Base-by-base conservation (phyloP, 2,113 vertebrate genomes). In the Gracilinanus agilis region DNA sequence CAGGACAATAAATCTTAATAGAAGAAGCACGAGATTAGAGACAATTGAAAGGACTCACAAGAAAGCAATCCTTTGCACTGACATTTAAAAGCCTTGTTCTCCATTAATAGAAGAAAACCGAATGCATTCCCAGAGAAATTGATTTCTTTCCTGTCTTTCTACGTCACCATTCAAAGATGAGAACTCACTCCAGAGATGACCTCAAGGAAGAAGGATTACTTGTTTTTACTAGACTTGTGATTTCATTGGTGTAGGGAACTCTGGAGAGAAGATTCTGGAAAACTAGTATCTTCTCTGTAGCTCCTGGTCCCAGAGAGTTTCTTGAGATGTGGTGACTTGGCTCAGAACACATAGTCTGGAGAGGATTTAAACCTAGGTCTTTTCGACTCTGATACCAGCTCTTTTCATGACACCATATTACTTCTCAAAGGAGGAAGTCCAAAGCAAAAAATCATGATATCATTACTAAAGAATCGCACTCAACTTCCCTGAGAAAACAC, bases 151-250 rank as follows among this genome's bases (percentile, higher is more conserved):
- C 49, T 44, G 54, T 9, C 88, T 54, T 91, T 92, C 89, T 53
- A 90, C 93, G 88, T 53, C 83, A 54, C 24, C 67, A 27, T 53
- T 94, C 61, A 94, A 92, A 94, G 0, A 92, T 49, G 25, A 91
- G 58, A 44, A 44, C 19, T 25, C 61, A 13, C 92, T 91, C 94
- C 88, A 96, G 94, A 97, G n/a, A 53, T 91, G 90, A 90, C 67
- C 89, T 94, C 88, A 94, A 83, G 67, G n/a, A n/a, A 83, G n/a
- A 40, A 40, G n/a, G 61, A 34, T n/a, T n/a, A 75, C n/a, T 75
- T 16, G 67, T 16, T 40, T 40, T 40, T 83, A 40, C n/a, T 83
- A 3, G n/a, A 40, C 19, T 83, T 40, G 67, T 40, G n/a, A 83
- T 40, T 75, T 83, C 19, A 40, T 83, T 83, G 6, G 49, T 5